Percentiles rank a stretch among this genome's conserved stretches.
phyloP scores from a whole-genome alignment of 37 sponge, comb jelly and placozoan species.

The Aphrocallistes beatrix region DNA sequence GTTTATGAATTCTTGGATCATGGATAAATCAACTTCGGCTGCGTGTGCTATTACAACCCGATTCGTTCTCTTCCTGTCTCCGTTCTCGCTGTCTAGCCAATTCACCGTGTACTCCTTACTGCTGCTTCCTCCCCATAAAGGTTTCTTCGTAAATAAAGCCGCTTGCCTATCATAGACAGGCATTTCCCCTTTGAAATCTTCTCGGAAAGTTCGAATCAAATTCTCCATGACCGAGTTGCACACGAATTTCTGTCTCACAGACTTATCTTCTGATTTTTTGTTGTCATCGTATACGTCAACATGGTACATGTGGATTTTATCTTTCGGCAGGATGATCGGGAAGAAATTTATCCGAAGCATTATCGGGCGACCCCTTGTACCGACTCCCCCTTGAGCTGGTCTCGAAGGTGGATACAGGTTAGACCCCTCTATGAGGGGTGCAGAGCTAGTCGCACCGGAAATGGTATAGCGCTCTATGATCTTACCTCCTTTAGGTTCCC shows the following conservation, averaged over 20 bases:
- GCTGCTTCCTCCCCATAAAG: not conserved
- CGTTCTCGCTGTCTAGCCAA: not conserved
- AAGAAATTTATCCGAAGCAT: not conserved
- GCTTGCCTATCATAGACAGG: constrained; percentile 16
- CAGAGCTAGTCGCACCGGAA: no score
- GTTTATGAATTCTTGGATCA: not conserved
- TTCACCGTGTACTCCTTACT: not conserved
- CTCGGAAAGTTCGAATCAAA: not conserved
- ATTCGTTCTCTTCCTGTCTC: not conserved
- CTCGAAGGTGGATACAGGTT: not conserved
- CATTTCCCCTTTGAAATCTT: not conserved
- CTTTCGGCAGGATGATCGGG: not conserved
- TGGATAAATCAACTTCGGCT: not conserved
- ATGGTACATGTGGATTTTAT: not conserved
- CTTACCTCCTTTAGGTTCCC: not conserved
- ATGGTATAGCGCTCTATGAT: not conserved
- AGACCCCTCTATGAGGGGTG: not conserved
- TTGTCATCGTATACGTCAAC: not conserved
- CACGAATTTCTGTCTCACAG: not conserved
- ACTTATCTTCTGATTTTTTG: not conserved
- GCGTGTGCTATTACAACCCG: not conserved
- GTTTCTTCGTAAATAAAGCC: not conserved
- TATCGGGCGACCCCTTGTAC: not conserved
- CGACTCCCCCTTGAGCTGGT: not conserved
- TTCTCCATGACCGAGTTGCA: not conserved